Conservation (phyloP, 2,113 vertebrate genomes). For the Ailurus styani region DNA sequence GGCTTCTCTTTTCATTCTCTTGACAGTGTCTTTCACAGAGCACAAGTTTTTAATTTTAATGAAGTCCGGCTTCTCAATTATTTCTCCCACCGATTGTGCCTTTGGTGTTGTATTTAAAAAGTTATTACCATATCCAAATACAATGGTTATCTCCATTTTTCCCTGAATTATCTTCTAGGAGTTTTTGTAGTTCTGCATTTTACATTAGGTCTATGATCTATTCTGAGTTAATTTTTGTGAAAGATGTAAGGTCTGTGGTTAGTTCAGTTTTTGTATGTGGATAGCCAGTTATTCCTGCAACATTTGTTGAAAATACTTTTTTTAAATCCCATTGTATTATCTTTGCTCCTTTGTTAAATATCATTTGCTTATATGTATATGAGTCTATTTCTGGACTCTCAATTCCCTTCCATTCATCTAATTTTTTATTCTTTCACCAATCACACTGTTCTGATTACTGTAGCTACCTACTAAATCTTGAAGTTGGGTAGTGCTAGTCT, state of each 20-base stretch:
- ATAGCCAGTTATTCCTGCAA: neutral
- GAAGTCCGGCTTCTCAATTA: neutral
- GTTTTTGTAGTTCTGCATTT: neutral
- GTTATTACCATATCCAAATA: neutral
- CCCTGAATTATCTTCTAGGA: neutral
- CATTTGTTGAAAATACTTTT: neutral
- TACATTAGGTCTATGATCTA: neutral
- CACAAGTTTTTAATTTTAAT: neutral
- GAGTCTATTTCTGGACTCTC: neutral
- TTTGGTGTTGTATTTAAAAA: neutral
- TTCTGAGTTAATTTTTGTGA: neutral
- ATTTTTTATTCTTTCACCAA: neutral
- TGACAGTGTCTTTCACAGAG: neutral
- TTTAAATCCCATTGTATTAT: neutral
- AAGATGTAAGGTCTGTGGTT: neutral
- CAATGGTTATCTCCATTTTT: neutral
- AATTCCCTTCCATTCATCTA: neutral
- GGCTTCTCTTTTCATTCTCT: neutral
- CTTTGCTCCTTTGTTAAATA: neutral
- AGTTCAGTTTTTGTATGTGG: neutral
- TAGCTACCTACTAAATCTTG: neutral
- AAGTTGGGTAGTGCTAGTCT: neutral
- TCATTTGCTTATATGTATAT: neutral
- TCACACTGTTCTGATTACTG: neutral
- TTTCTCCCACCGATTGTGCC: neutral